These are phyloP conservation scores for Syrmaticus mikado DNA, from an alignment of 2,113 vertebrate genomes.

Conservation along the genomic window DNA sequence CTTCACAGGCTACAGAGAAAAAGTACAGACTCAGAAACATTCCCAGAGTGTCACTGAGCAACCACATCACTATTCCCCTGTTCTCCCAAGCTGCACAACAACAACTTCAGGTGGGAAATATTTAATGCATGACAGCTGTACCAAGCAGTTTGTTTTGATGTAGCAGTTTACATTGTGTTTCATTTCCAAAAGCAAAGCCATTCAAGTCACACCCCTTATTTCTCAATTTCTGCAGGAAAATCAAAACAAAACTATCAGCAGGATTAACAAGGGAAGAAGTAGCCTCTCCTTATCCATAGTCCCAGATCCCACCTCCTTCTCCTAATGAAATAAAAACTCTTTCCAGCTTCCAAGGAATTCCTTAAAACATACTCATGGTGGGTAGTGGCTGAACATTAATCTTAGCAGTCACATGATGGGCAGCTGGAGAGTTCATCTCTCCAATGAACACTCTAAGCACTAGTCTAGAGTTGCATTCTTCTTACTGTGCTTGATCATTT, in stretches of 20 bases:
- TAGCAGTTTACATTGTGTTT: background rate
- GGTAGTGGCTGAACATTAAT: background rate
- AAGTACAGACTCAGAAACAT: slow-evolving; percentile 61
- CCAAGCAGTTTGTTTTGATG: background rate
- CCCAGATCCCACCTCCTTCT: background rate
- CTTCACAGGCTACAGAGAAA: slow-evolving; percentile 90
- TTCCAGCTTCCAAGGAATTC: background rate
- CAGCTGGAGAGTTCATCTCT: background rate
- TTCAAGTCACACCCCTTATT: background rate
- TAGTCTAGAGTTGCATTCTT: background rate
- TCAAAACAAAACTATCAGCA: background rate
- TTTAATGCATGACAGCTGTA: background rate
- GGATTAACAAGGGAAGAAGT: background rate
- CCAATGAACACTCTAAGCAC: fast-evolving
- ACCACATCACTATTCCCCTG: background rate
- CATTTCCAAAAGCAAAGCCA: background rate
- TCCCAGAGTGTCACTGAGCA: background rate
- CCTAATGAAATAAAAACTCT: background rate
- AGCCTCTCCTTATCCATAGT: background rate
- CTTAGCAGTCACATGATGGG: background rate
- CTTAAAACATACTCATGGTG: background rate
- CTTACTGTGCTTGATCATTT: background rate
- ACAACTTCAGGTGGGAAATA: background rate
- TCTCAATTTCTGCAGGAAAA: background rate
- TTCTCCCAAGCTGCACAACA: background rate